Percentiles rank a stretch among this genome's conserved stretches.
Evolutionary conservation across 2,113 vertebrate genomes (phyloP).

Genomic region (Sinosuthora webbiana): DNA sequence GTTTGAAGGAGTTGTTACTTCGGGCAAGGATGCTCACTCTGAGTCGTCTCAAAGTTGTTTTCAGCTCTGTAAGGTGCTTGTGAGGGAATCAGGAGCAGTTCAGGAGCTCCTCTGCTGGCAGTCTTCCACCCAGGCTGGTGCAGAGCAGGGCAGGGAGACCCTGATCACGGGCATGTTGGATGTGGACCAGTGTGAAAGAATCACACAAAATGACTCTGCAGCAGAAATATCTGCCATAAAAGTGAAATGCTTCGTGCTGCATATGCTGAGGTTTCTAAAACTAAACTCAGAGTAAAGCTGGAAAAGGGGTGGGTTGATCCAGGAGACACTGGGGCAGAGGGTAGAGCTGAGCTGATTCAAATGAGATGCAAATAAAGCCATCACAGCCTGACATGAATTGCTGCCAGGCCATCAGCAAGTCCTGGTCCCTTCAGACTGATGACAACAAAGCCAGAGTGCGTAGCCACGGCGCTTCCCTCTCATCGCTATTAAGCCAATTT

Average conservation of each 20-base stretch:
- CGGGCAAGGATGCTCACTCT: not conserved
- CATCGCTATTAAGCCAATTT: not conserved
- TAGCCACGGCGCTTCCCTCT: not conserved
- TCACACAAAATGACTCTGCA: not conserved
- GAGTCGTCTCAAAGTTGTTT: not conserved
- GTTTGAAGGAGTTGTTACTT: not conserved
- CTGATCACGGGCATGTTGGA: not conserved
- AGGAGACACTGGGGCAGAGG: not conserved
- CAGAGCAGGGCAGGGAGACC: not conserved
- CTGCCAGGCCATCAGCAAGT: not conserved
- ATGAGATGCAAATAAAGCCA: not conserved
- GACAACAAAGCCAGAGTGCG: not conserved
- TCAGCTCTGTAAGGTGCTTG: not conserved
- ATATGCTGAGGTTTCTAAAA: not conserved
- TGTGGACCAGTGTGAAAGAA: not conserved
- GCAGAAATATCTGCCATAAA: not conserved
- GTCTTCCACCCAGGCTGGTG: not conserved
- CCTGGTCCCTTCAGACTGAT: not conserved
- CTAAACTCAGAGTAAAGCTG: not conserved
- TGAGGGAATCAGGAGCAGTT: not conserved
- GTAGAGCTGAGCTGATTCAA: not conserved
- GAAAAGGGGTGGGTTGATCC: not conserved
- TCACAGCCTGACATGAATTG: not conserved
- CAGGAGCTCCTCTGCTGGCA: not conserved
- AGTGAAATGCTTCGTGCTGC: fast-evolving